Percentiles rank a stretch among this genome's conserved stretches.
phyloP scores from a whole-genome alignment of 2,113 vertebrate species.

The Vimba vimba region DNA sequence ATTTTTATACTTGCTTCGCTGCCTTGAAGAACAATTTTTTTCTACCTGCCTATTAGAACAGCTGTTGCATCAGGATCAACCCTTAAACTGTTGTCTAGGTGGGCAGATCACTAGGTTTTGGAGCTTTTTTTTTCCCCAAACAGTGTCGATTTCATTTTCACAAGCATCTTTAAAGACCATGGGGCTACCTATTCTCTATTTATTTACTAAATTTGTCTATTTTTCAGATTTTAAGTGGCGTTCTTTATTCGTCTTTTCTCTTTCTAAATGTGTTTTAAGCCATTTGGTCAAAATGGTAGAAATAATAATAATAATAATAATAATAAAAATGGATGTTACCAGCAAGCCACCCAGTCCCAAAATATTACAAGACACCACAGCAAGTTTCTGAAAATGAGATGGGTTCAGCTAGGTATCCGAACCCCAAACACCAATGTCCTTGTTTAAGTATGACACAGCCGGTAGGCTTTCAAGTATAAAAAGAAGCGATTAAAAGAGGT shows the following conservation, averaged over 20 bases:
- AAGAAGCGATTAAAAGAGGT: conserved; percentile 75
- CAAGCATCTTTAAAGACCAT: conserved; percentile 9
- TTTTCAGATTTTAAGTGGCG: conserved; percentile 42
- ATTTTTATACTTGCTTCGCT: neutral
- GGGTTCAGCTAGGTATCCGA: conserved; percentile 64
- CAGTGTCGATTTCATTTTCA: conserved; percentile 23
- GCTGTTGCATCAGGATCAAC: neutral
- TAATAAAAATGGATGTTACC: conserved; percentile 32
- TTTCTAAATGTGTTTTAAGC: conserved; percentile 47
- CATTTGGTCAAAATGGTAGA: conserved; percentile 30
- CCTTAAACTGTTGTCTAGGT: neutral
- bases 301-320: conserved; percentile 25
- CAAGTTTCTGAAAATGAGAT: conserved; percentile 66
- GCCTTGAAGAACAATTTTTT: no score
- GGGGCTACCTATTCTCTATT: conserved; percentile 11
- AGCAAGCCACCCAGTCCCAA: conserved; percentile 42
- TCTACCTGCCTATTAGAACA: neutral
- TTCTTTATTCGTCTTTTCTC: conserved; percentile 44
- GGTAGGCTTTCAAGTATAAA: conserved; percentile 78
- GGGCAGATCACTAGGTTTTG: conserved; percentile 4
- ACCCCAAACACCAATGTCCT: conserved; percentile 68
- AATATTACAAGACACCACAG: conserved; percentile 69
- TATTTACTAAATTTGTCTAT: neutral
- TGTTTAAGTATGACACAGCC: conserved; percentile 68
- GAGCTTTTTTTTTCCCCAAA: neutral